These are phyloP conservation scores for Hyles lineata DNA, from an alignment of 2,888 invertebrate species.

Conservation along the genomic window DNA sequence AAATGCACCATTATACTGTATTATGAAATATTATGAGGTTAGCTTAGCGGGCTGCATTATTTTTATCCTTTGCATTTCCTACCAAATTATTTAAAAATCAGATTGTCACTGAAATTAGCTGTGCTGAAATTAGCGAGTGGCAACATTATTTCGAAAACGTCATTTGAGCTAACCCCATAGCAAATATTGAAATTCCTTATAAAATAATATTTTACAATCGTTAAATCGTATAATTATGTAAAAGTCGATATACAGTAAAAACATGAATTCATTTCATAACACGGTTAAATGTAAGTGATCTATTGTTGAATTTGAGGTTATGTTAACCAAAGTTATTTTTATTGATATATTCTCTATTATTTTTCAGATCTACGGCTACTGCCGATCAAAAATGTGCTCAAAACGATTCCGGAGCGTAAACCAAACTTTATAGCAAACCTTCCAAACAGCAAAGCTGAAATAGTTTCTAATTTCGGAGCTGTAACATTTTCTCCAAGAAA, in stretches of 20 bases:
- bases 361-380: constrained; percentile 72
- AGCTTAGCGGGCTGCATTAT: too few relatives aligned
- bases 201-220: neutral
- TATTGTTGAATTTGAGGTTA: constrained; percentile 61
- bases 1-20: too few relatives aligned
- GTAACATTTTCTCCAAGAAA: constrained; percentile 66
- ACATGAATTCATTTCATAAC: constrained; percentile 67
- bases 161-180: neutral
- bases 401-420: constrained; percentile 63
- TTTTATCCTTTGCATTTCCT: too few relatives aligned
- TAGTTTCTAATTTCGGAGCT: constrained; percentile 49
- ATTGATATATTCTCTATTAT: constrained; percentile 29
- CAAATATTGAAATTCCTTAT: neutral
- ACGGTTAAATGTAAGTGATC: constrained; percentile 71
- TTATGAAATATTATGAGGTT: too few relatives aligned
- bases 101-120: too few relatives aligned
- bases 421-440: constrained; percentile 44
- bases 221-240: constrained; percentile 14
- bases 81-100: too few relatives aligned
- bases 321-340: constrained; percentile 37
- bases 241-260: constrained; percentile 26
- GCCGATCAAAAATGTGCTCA: constrained; percentile 67
- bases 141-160: neutral
- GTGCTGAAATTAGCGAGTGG: neutral
- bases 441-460: constrained; percentile 45